Evolutionary conservation across 2,888 invertebrate genomes (phyloP), one percentile per base, ranked within the genome.

Genomic region (Agrochola circellaris): DNA sequence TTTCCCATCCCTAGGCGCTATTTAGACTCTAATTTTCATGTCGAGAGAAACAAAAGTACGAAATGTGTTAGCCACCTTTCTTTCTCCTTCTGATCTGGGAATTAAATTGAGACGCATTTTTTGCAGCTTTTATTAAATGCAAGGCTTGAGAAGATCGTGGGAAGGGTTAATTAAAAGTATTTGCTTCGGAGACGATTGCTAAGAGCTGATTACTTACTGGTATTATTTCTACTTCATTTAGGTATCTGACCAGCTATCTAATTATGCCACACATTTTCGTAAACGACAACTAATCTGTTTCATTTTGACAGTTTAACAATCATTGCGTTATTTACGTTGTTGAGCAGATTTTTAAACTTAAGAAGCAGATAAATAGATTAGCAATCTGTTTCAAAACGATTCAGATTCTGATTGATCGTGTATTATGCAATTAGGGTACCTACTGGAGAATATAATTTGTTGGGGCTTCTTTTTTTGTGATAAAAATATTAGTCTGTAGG

Each of bases 1-100:
- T 89, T 82, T 78, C 87, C 70, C 88, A 89, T 88, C 88, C 89
- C 88, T 90, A 88, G 81, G 66, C 69, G 80, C 73, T 82, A 73
- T 88, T 89, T 88, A 79, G 76, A 80, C 72, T 77, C 80, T 88
- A 84, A 88, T 87, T 87, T 85, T 78, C 82, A 77, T 82, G 85
- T 82, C 76, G 79, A 77, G 76, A 76, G 78, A 72, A 82, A 82
- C 69, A 83, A 86, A 87, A 88, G 85, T 85, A 77, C 64, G 45
- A 81, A 77, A 68, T 69, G 66, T 79, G 75, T 76, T 69, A 58
- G 67, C 56, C 17, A 42, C 51, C 60, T 70, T 82, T 79, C 68
- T 67, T 84, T 81, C 77, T 79, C 67, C 48, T 73, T 71, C 60
- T 79, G 69, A 77, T 78, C 73, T 20, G 54, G 64, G 69, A 75